A percentile compares a stretch with the other conserved stretches of the same genome.
phyloP scores from a whole-genome alignment of 1,140 invertebrate species.

The Brachionus paranguensis region DNA sequence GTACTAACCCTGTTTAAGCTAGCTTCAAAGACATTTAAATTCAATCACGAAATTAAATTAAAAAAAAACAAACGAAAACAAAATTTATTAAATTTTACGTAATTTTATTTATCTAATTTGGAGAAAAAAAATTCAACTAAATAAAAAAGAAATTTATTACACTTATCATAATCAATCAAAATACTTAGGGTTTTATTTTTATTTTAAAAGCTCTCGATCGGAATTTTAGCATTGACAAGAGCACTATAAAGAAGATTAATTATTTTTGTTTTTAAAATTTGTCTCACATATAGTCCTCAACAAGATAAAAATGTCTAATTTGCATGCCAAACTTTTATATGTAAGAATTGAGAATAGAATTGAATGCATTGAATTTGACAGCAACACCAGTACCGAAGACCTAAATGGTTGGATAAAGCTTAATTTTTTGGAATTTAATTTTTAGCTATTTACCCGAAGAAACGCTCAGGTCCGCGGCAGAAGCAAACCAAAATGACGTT shows the following conservation, averaged over 20 bases:
- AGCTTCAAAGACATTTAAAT: neutral
- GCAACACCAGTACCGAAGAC: neutral
- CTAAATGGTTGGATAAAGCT: neutral
- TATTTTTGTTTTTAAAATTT: neutral
- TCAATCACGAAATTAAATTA: neutral
- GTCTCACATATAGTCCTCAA: neutral
- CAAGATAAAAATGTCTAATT: neutral
- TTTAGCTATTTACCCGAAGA: neutral
- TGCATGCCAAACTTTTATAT: neutral
- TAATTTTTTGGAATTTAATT: neutral
- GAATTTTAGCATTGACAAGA: neutral
- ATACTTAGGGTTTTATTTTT: neutral
- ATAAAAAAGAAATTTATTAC: neutral
- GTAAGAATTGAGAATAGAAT: conserved; percentile 24
- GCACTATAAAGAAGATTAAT: neutral
- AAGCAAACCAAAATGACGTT: conserved; percentile 19
- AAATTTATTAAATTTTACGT: conserved; percentile 2
- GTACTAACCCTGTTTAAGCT: neutral
- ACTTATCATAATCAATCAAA: neutral
- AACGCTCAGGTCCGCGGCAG: neutral
- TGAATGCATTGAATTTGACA: conserved; percentile 30
- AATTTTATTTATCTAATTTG: neutral
- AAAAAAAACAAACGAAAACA: neutral
- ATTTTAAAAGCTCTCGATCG: neutral
- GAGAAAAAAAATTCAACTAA: neutral